Percentiles rank a stretch among this genome's conserved stretches.
Conservation (phyloP, 2,797 vertebrate species). For the Microctenopoma stevenorrisi region DNA sequence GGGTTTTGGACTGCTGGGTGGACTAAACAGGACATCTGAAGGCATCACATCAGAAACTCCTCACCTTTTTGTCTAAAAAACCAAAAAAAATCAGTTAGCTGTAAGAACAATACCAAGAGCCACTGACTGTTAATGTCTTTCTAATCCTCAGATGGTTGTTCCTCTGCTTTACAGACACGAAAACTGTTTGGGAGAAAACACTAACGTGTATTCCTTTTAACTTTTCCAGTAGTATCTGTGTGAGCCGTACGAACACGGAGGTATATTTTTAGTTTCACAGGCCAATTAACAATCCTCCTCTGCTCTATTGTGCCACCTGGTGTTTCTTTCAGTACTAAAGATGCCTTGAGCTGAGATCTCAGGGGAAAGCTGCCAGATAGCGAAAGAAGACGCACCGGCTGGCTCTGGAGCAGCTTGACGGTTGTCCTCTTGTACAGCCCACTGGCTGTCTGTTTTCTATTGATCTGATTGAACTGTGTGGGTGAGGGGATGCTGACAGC, state of each 20-base stretch:
- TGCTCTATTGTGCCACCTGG: constrained; percentile 71
- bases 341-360: neutral
- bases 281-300: constrained; percentile 35
- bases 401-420: constrained; percentile 30
- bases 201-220: constrained; percentile 6
- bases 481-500: constrained; percentile 64
- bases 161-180: neutral
- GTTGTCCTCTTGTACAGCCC: constrained; percentile 35
- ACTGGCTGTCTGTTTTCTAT: constrained; percentile 52
- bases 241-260: neutral
- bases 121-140: neutral
- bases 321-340: constrained; percentile 41
- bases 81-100: neutral
- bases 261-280: constrained; percentile 14
- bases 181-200: neutral
- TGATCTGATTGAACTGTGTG: constrained; percentile 66
- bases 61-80: neutral
- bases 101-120: neutral
- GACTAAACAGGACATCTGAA: neutral
- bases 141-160: neutral
- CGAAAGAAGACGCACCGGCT: neutral
- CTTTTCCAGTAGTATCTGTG: neutral
- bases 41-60: neutral
- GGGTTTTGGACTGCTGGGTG: neutral
- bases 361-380: constrained; percentile 7